Conservation (phyloP, 1,140 invertebrate species). For the Leptinotarsa texana region DNA sequence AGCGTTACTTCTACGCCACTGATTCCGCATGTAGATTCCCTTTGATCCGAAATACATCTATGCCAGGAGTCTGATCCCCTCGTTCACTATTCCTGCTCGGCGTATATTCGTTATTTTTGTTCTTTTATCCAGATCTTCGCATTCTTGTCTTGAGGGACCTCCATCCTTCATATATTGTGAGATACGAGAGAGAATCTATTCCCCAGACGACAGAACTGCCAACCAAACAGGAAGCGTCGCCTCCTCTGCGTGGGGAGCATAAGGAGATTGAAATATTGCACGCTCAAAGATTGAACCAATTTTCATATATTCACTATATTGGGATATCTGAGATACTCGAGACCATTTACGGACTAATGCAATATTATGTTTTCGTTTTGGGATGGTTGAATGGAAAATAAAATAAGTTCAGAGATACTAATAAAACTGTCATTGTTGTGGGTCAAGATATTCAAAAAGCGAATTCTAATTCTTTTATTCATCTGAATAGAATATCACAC, state of each 20-base stretch:
- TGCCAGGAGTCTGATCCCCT: conserved; percentile 32
- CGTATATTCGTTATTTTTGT: conserved; percentile 52
- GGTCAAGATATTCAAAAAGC: too few relatives aligned
- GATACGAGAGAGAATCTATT: conserved; percentile 46
- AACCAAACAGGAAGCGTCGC: conserved; percentile 52
- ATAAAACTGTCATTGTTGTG: too few relatives aligned
- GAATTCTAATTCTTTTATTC: too few relatives aligned
- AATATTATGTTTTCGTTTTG: neutral
- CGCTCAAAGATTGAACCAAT: conserved; percentile 54
- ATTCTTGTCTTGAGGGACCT: conserved; percentile 52
- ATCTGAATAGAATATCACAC: too few relatives aligned
- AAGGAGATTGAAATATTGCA: conserved; percentile 53
- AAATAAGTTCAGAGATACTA: neutral
- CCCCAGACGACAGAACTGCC: conserved; percentile 45
- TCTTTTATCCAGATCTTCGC: conserved; percentile 50
- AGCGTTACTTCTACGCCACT: conserved; percentile 8
- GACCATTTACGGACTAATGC: neutral
- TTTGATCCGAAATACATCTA: conserved; percentile 52
- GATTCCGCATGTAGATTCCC: conserved; percentile 44
- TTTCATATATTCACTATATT: conserved; percentile 47
- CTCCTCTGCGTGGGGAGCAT: conserved; percentile 43
- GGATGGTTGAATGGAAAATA: neutral
- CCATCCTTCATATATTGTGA: conserved; percentile 53
- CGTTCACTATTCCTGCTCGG: conserved; percentile 43
- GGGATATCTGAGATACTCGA: conserved; percentile 7